Conservation (phyloP, 2,113 vertebrate species). For the Chitala chitala region DNA sequence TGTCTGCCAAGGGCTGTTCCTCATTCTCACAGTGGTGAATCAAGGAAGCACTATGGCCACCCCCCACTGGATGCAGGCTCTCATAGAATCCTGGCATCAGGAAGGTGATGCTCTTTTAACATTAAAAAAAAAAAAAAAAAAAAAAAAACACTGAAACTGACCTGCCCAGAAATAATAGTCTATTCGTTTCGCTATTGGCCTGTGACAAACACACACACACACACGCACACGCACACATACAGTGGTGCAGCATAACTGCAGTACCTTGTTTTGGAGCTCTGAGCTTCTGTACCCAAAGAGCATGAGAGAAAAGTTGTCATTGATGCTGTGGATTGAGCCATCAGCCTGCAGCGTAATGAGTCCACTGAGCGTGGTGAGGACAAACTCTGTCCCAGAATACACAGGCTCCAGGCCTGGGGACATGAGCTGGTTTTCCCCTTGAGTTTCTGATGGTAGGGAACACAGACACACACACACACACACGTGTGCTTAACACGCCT, state of each 20-base stretch:
- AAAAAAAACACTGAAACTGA: no score
- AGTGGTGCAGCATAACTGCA: not conserved
- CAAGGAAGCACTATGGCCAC: conserved; percentile 33
- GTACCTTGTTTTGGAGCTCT: conserved; percentile 81
- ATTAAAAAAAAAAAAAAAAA: conserved; percentile 16
- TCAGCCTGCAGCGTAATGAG: conserved; percentile 73
- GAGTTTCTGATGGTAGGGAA: not conserved
- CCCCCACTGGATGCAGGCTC: conserved; percentile 54
- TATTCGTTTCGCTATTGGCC: no score
- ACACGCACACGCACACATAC: not conserved
- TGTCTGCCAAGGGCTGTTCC: conserved; percentile 21
- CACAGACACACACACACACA: not conserved
- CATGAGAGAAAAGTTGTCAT: conserved; percentile 67
- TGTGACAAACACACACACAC: not conserved
- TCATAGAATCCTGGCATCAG: conserved; percentile 86
- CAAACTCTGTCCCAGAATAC: conserved; percentile 72
- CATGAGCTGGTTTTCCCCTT: conserved; percentile 23
- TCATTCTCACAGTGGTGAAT: conserved; percentile 27
- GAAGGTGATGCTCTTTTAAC: conserved; percentile 75
- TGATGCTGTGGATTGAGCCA: conserved; percentile 76
- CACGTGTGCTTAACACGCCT: not conserved
- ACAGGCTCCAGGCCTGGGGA: conserved; percentile 38
- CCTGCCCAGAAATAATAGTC: no score
- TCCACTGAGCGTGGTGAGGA: conserved; percentile 73
- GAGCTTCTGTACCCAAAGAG: conserved; percentile 77